Evolutionary conservation across 2,888 invertebrate species (phyloP), one percentile per base, ranked within the genome.

Genomic region (Ormyrus labotus): DNA sequence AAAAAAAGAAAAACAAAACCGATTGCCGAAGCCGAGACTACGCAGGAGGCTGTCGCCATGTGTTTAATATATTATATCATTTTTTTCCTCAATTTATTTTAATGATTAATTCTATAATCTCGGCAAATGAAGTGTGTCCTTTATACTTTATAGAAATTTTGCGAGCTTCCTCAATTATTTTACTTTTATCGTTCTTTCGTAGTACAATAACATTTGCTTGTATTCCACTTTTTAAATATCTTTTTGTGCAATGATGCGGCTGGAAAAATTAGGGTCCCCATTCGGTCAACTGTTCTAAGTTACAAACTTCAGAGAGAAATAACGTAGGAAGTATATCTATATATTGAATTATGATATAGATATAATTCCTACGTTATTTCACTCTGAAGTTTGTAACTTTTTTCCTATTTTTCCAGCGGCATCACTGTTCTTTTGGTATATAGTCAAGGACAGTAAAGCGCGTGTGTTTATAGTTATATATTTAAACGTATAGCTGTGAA

Each of bases 1-100:
- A 8, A 48, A 45, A 10, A 6, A 34, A 57, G 2, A 53, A 69
- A 63, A 65, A 50, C 9, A 58, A 65, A 74, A 73, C 74, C 80
- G 76, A 83, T 81, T 77, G 79, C 73, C 82, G 75, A 76, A 82
- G 83, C 76, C 81, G 81, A 75, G 76, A 81, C 65, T 77, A 77
- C 81, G 76, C 67, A 55, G 76, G 78, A 82, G 79, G 82, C 71
- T 77, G 58, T 53, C 57, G 64, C 67, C 13, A 45, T 7, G 11
- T 61, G 53, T 61, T 0, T 61, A 34, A 45, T 67, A 45, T 55
- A 64, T 72, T 64, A 34, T 76, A 60, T 61, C n/a, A 45, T 34
- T 34, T 67, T 70, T 67, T 57, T 60, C 11, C 50, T 47, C 65
- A 76, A 51, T 34, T 73, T 65, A 50, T 58, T 60, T 51, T 45